Conservation (phyloP, 1,140 invertebrate genomes). For the Drosophila trapezifrons region DNA sequence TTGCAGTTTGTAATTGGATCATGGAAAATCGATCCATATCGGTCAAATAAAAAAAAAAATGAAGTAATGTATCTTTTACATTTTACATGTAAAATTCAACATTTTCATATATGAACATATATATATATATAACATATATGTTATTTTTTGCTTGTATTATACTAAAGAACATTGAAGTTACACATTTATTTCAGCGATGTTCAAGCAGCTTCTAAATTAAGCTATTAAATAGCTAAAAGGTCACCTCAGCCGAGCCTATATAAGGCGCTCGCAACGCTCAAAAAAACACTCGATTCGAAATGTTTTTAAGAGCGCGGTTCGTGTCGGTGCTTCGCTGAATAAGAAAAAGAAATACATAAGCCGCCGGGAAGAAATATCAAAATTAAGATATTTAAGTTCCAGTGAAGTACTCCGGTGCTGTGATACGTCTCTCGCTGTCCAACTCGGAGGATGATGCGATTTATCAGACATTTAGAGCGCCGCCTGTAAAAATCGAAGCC, state of each 20-base stretch:
- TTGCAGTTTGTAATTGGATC: no score
- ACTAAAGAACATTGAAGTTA: neutral
- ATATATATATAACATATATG: no score
- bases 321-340: constrained; percentile 11
- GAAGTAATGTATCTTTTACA: no score
- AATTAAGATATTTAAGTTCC: neutral
- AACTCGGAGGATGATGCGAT: neutral
- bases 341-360: constrained; percentile 10
- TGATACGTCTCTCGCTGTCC: neutral
- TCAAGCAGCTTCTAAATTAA: neutral
- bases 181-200: neutral
- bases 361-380: constrained; percentile 7
- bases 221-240: neutral
- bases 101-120: no score
- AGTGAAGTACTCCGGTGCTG: neutral
- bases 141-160: neutral
- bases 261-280: neutral
- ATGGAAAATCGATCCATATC: no score
- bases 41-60: no score
- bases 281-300: constrained; percentile 9
- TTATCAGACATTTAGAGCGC: constrained; percentile 28
- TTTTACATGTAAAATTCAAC: no score
- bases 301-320: constrained; percentile 5
- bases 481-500: constrained; percentile 70
- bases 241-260: neutral